These are phyloP conservation scores for Macrostomum lignano DNA, from an alignment of 1,140 invertebrate genomes.

Conservation along the genomic window DNA sequence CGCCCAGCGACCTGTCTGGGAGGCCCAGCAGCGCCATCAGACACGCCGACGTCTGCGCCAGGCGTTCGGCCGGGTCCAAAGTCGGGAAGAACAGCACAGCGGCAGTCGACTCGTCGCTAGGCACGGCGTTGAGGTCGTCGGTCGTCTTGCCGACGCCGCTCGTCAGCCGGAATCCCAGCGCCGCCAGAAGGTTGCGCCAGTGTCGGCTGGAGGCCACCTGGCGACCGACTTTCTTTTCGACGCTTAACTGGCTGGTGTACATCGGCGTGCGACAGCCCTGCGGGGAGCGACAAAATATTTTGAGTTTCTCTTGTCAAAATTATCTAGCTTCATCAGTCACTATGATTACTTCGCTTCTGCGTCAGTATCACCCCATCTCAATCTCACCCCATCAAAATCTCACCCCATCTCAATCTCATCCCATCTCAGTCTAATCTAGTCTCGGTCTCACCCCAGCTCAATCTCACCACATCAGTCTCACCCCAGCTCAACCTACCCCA, in stretches of 20 bases:
- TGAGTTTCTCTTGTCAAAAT: too few species aligned
- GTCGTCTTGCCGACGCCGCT: slow-evolving; percentile 70
- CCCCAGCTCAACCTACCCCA: too few species aligned
- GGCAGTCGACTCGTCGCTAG: slow-evolving; percentile 35
- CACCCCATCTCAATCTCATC: too few species aligned
- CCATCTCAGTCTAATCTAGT: too few species aligned
- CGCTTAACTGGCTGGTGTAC: slow-evolving; percentile 81
- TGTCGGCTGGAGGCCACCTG: slow-evolving; percentile 54
- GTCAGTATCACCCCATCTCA: too few species aligned
- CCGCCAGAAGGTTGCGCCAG: slow-evolving; percentile 72
- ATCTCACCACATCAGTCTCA: too few species aligned
- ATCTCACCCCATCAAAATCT: too few species aligned
- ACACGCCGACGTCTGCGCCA: slow-evolving; percentile 69
- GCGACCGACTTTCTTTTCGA: slow-evolving; percentile 62
- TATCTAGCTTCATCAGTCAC: too few species aligned
- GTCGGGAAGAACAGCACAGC: slow-evolving; percentile 84
- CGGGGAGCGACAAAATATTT: slow-evolving; percentile 71
- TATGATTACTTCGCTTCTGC: too few species aligned
- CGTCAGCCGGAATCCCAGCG: slow-evolving; percentile 74
- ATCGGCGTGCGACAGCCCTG: slow-evolving; percentile 76
- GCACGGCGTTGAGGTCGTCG: slow-evolving; percentile 40
- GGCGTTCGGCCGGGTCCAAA: slow-evolving; percentile 62
- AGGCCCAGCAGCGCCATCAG: slow-evolving; percentile 59
- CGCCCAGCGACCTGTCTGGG: slow-evolving; percentile 5
- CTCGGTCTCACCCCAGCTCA: too few species aligned